Evolutionary conservation across 2,888 invertebrate genomes (phyloP).

Genomic region (Rotaria macrura): DNA sequence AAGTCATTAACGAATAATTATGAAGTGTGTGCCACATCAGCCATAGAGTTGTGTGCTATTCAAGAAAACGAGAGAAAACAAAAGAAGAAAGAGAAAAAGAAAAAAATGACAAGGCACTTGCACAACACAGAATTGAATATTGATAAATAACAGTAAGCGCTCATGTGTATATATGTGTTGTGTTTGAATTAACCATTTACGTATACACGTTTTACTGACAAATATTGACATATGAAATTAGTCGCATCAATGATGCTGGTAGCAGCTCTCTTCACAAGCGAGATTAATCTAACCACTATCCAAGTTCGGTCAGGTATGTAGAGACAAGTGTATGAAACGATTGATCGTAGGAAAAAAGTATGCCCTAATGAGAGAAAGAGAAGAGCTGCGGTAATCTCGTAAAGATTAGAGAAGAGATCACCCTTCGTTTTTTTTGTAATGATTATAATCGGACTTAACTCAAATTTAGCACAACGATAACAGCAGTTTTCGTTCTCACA

Average conservation of each 20-base stretch:
- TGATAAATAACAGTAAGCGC: neutral
- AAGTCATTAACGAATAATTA: neutral
- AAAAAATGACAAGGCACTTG: neutral
- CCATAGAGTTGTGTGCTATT: neutral
- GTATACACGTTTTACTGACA: neutral
- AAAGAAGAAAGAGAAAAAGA: neutral
- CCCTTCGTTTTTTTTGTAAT: neutral
- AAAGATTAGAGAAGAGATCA: slow-evolving; percentile 6
- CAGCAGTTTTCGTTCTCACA: neutral
- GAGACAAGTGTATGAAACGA: neutral
- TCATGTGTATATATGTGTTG: neutral
- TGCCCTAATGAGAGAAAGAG: neutral
- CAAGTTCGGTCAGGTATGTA: neutral
- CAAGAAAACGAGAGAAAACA: neutral
- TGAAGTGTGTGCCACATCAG: neutral
- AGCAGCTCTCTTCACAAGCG: neutral
- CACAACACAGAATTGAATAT: neutral
- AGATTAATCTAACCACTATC: neutral
- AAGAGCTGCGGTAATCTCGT: neutral
- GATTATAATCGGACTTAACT: neutral
- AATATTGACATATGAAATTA: neutral
- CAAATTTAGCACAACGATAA: neutral
- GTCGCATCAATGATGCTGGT: neutral
- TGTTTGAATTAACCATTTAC: neutral
- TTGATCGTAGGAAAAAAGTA: neutral